Evolutionary conservation across 2,113 vertebrate species (phyloP).

Genomic region (Phylloscopus trochiloides): DNA sequence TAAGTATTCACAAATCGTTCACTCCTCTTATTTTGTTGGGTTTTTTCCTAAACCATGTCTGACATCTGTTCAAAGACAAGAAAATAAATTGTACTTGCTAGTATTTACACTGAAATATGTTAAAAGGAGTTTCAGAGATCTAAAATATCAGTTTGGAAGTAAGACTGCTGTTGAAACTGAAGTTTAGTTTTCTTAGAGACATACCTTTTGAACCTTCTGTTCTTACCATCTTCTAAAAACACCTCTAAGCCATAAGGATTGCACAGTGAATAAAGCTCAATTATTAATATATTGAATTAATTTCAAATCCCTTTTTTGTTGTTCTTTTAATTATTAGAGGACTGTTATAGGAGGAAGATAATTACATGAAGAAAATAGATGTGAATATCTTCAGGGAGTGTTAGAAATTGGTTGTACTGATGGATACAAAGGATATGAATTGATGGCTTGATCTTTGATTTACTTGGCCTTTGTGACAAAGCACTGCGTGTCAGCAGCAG

Average conservation of each 20-base stretch:
- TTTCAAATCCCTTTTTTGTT: neutral
- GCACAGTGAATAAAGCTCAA: neutral
- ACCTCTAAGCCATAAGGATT: neutral
- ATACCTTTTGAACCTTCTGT: neutral
- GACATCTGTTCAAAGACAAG: neutral
- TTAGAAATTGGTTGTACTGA: neutral
- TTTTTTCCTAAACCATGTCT: neutral
- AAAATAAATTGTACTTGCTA: neutral
- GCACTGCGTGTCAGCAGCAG: neutral
- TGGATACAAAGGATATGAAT: neutral
- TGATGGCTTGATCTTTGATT: neutral
- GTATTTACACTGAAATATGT: neutral
- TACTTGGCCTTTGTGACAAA: neutral
- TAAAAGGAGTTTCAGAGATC: neutral
- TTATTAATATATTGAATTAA: neutral
- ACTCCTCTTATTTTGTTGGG: neutral
- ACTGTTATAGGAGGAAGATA: neutral
- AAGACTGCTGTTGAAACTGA: neutral
- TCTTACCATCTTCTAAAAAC: neutral
- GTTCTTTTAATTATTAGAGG: neutral
- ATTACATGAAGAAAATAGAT: neutral
- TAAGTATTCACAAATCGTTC: conserved; percentile 77
- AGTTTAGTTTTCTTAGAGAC: neutral
- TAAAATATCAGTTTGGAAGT: accelerated
- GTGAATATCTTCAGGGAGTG: neutral